phyloP scores from a whole-genome alignment of 2,113 vertebrate species.

The Vicugna pacos region DNA sequence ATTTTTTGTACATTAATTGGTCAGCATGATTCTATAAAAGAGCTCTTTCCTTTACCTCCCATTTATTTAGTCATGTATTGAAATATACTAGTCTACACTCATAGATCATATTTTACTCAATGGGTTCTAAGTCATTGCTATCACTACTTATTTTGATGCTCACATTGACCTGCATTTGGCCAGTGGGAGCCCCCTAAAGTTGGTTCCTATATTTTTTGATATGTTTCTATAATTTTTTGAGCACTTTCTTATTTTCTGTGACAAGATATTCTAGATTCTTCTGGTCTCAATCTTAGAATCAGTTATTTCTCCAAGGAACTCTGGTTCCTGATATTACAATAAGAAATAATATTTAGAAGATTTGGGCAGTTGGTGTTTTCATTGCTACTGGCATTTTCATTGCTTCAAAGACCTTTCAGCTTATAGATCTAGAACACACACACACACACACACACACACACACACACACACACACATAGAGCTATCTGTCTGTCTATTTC shows the following conservation, averaged over 20 bases:
- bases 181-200: neutral
- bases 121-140: neutral
- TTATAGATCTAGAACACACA: neutral
- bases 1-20: neutral
- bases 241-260: neutral
- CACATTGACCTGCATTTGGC: neutral
- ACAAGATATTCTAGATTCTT: neutral
- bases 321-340: neutral
- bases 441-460: neutral
- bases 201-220: neutral
- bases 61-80: neutral
- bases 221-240: neutral
- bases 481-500: neutral
- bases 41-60: neutral
- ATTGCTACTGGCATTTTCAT: neutral
- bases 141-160: neutral
- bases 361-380: neutral
- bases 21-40: neutral
- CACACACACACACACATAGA: neutral
- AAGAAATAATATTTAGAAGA: conserved; percentile 19
- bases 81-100: neutral
- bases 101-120: neutral
- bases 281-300: neutral
- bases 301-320: neutral
- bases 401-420: neutral